A percentile compares a stretch with the other conserved stretches of the same genome.
These are phyloP conservation scores for Tenualosa ilisha DNA, from an alignment of 2,797 vertebrate genomes.

Conservation along the genomic window DNA sequence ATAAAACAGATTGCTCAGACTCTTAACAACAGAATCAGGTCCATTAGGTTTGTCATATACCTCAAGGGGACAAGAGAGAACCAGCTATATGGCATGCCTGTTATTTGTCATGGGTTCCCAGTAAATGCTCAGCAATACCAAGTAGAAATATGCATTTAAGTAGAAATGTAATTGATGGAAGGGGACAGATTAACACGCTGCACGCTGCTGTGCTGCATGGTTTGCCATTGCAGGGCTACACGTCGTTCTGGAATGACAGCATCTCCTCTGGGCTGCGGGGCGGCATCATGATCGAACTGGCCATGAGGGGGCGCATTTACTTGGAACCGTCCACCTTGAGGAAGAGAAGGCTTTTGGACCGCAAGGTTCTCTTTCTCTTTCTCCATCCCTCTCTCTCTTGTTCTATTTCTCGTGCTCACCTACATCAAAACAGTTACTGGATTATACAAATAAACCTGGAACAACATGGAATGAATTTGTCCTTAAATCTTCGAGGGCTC, in stretches of 20 bases:
- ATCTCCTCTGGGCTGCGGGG: constrained; percentile 81
- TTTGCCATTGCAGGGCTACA: constrained; percentile 73
- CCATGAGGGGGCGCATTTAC: constrained; percentile 72
- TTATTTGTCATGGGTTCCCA: not conserved
- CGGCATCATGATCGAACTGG: constrained; percentile 79
- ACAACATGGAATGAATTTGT: too few species aligned
- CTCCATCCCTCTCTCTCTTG: not conserved
- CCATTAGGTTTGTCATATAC: not conserved
- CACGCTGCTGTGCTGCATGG: too few species aligned
- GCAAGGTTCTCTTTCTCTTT: constrained; percentile 63
- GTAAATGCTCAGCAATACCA: not conserved
- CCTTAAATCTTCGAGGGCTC: too few species aligned
- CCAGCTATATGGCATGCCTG: not conserved
- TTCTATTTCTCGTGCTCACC: not conserved
- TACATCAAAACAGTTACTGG: too few species aligned
- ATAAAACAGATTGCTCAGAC: not conserved
- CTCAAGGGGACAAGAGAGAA: not conserved
- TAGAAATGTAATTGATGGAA: not conserved
- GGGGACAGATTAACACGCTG: not conserved
- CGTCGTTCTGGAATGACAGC: constrained; percentile 87
- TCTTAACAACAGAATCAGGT: not conserved
- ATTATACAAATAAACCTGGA: not conserved
- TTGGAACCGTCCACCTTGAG: constrained; percentile 74
- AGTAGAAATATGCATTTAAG: not conserved
- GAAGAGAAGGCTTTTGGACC: constrained; percentile 76